phyloP scores from a whole-genome alignment of 2,888 invertebrate genomes.

The Synergus itoensis region DNA sequence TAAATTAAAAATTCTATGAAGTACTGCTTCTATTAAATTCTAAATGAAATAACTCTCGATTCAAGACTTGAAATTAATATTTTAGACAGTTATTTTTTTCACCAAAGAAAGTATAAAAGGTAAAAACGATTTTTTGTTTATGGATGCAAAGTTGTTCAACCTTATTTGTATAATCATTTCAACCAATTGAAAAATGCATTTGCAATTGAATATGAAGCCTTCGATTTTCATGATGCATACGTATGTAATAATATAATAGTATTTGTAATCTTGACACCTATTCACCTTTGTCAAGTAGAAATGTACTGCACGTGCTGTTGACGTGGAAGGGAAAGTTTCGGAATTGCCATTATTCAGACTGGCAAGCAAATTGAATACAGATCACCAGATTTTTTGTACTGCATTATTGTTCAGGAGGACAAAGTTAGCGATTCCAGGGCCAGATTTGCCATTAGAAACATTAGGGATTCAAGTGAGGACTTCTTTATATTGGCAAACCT shows the following conservation, averaged over 20 bases:
- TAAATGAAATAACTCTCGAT: neutral
- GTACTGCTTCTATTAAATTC: too few relatives aligned
- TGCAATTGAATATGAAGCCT: neutral
- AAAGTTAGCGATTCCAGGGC: neutral
- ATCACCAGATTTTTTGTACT: conserved; percentile 16
- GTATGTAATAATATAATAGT: neutral
- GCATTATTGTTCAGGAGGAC: neutral
- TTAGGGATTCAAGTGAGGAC: neutral
- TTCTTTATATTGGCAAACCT: too few relatives aligned
- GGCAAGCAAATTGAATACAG: conserved; percentile 33
- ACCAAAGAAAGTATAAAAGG: neutral
- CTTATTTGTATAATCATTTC: neutral
- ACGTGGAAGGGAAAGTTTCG: conserved; percentile 24
- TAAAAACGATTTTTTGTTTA: neutral
- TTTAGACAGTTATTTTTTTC: neutral
- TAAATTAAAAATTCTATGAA: too few relatives aligned
- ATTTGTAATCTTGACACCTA: neutral
- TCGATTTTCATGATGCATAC: neutral
- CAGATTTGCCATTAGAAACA: neutral
- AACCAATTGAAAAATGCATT: neutral
- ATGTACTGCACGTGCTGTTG: conserved; percentile 14
- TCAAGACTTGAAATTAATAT: neutral
- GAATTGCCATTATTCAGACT: conserved; percentile 11
- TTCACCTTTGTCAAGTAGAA: neutral
- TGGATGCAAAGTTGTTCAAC: neutral